Evolutionary conservation across 2,888 invertebrate genomes (phyloP).

Genomic region (Bombylius discolor): DNA sequence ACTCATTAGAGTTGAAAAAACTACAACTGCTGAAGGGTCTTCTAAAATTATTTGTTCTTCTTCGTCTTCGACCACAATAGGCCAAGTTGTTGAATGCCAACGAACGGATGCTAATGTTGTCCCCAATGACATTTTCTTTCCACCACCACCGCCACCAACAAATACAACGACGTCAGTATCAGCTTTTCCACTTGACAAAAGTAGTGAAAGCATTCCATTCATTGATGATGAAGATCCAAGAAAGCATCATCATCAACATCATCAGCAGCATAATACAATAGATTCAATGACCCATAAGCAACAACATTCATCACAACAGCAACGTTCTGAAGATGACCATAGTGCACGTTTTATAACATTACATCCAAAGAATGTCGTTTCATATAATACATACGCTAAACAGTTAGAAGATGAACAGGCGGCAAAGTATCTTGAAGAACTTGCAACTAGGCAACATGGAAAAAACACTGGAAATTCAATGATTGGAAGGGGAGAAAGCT

Average conservation of each 20-base stretch:
- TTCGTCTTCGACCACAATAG: not conserved
- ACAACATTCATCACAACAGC: conserved; percentile 10
- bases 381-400: conserved; percentile 3
- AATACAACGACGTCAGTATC: conserved; percentile 3
- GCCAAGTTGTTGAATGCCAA: not conserved
- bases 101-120: not conserved
- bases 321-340: conserved; percentile 9
- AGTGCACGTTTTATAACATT: conserved; percentile 14
- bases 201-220: conserved; percentile 15
- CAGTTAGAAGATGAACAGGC: conserved; percentile 4
- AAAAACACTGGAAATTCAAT: not conserved
- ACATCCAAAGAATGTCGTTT: conserved; percentile 14
- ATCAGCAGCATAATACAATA: conserved; percentile 1
- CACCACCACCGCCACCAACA: conserved; percentile 4
- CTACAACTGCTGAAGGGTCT: not conserved
- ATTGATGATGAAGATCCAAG: conserved; percentile 15
- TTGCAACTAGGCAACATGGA: not conserved
- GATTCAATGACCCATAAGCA: not conserved
- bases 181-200: not conserved
- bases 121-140: conserved; percentile 1
- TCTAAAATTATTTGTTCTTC: not conserved
- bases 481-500: conserved; percentile 1
- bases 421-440: not conserved
- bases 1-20: not conserved
- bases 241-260: conserved; percentile 2